A percentile compares a stretch with the other conserved stretches of the same genome.
Evolutionary conservation across 2,113 vertebrate species (phyloP).

Genomic region (Notarius quadriscutis): DNA sequence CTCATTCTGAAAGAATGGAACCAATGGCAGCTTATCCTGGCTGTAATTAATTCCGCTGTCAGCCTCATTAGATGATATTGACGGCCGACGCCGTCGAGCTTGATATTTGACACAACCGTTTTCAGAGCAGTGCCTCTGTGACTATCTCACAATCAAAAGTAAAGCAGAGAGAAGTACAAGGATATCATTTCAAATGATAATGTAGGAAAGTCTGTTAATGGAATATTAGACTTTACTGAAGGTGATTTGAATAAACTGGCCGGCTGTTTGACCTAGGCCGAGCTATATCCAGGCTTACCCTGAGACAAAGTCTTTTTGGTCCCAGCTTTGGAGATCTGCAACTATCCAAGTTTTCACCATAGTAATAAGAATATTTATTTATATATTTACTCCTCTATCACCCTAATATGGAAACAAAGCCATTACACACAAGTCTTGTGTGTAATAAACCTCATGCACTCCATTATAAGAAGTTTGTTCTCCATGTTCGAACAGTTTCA

Average conservation of each 20-base stretch:
- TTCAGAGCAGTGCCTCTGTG: background rate
- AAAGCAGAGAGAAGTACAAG: background rate
- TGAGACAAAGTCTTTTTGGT: background rate
- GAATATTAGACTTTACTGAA: background rate
- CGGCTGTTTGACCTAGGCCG: background rate
- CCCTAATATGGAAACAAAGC: background rate
- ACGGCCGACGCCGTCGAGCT: slow-evolving; percentile 43
- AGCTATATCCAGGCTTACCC: background rate
- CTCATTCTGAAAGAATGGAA: slow-evolving; percentile 59
- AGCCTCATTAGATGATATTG: slow-evolving; percentile 57
- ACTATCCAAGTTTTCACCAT: background rate
- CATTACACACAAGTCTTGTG: too few species aligned
- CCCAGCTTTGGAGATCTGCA: background rate
- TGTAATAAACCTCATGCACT: background rate
- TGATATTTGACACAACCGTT: slow-evolving; percentile 50
- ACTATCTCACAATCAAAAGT: background rate
- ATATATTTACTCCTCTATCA: background rate
- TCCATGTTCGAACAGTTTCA: background rate
- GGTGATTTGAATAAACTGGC: background rate
- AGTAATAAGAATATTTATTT: too few species aligned
- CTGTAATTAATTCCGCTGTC: slow-evolving; percentile 53
- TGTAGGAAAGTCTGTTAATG: background rate
- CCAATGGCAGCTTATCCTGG: slow-evolving; percentile 48
- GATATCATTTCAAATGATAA: background rate
- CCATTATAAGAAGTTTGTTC: background rate